phyloP scores from a whole-genome alignment of 1,140 invertebrate genomes.

The Aphelenchoides besseyi region DNA sequence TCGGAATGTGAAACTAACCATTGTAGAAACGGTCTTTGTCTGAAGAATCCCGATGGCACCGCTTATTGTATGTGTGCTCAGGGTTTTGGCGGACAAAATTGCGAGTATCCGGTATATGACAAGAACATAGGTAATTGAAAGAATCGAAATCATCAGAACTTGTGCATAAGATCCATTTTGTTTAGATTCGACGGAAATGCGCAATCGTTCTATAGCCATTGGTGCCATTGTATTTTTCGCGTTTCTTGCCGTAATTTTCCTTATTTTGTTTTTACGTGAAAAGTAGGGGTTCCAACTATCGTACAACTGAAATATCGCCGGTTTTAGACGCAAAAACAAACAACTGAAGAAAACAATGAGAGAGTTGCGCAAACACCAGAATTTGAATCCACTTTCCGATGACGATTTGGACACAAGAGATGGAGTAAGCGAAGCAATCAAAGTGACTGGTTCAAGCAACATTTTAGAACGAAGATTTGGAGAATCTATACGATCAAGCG shows the following conservation, averaged over 20 bases:
- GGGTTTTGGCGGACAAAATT: neutral
- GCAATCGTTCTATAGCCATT: neutral
- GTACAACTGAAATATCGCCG: neutral
- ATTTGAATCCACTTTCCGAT: neutral
- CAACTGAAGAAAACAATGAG: neutral
- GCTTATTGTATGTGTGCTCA: neutral
- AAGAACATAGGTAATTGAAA: neutral
- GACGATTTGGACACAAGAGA: neutral
- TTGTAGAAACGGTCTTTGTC: neutral
- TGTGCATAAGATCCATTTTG: conserved; percentile 4
- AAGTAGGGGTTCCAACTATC: neutral
- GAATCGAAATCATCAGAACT: neutral
- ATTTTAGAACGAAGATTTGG: neutral
- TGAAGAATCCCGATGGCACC: neutral
- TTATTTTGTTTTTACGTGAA: neutral
- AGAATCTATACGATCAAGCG: conserved; percentile 14
- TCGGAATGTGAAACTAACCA: neutral
- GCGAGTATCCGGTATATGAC: neutral
- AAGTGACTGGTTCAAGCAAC: neutral
- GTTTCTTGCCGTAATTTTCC: neutral
- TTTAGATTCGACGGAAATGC: neutral
- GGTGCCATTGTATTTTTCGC: neutral
- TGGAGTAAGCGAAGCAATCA: neutral
- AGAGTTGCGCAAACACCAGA: conserved; percentile 1
- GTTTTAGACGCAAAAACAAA: neutral